phyloP scores from a whole-genome alignment of 2,797 vertebrate species.

The Betta splendens region DNA sequence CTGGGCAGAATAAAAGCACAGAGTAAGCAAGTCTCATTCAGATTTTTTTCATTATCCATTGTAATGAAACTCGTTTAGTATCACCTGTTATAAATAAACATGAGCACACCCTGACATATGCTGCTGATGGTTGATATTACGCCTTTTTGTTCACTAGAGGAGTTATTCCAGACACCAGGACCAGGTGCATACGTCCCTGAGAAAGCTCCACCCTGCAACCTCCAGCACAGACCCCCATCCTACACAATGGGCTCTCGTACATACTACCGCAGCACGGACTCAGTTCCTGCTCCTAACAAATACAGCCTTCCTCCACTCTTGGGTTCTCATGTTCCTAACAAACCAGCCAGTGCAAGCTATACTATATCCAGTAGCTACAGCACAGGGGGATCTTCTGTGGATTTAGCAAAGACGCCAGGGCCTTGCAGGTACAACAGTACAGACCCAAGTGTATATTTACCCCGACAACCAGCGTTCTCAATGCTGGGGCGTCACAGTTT shows the following conservation, averaged over 20 bases:
- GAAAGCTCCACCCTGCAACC: conserved; percentile 72
- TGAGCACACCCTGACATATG: conserved; percentile 25
- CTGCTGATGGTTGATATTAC: conserved; percentile 6
- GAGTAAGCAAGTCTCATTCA: too few relatives aligned
- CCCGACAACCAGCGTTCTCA: conserved; percentile 84
- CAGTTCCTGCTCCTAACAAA: conserved; percentile 84
- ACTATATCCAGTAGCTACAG: conserved; percentile 74
- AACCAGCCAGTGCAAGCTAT: conserved; percentile 84
- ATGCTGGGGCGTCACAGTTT: conserved; percentile 81
- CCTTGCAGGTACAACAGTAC: conserved; percentile 86
- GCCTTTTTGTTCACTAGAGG: conserved; percentile 59
- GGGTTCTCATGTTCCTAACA: conserved; percentile 80
- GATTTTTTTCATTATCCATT: too few relatives aligned
- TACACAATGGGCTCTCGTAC: conserved; percentile 86
- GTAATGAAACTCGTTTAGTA: conserved; percentile 13
- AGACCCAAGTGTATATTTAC: conserved; percentile 81
- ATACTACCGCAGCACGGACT: conserved; percentile 71
- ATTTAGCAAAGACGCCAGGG: conserved; percentile 83
- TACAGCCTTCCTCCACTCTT: conserved; percentile 86
- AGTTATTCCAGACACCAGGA: conserved; percentile 81
- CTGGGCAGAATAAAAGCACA: conserved; percentile 75
- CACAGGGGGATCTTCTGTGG: conserved; percentile 75
- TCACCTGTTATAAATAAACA: conserved; percentile 49
- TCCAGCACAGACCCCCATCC: conserved; percentile 80
- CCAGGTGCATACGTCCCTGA: conserved; percentile 88